Conservation (phyloP, 2,797 vertebrate species). For the Agapornis canus region DNA sequence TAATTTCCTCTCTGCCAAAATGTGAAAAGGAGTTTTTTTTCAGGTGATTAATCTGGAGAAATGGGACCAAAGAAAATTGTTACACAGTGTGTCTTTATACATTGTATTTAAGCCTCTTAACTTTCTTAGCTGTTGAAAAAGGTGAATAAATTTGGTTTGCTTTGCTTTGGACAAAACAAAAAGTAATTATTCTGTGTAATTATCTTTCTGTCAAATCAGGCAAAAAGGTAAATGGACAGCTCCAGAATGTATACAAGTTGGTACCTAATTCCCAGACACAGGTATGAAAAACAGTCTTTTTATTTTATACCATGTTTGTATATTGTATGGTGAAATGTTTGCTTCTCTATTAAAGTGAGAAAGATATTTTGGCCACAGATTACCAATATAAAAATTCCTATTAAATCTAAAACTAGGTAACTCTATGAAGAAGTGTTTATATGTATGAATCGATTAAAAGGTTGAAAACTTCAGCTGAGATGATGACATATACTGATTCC, state of each 20-base stretch:
- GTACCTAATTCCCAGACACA: constrained; percentile 72
- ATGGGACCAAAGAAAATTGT: background rate
- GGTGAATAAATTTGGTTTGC: background rate
- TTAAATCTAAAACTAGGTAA: background rate
- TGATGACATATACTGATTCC: background rate
- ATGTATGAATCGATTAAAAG: background rate
- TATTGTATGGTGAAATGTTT: background rate
- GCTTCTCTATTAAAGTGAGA: background rate
- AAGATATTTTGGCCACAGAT: background rate
- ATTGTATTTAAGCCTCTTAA: background rate
- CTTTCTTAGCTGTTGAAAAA: background rate
- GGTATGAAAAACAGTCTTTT: constrained; percentile 65
- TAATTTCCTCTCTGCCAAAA: background rate
- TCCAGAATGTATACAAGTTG: constrained; percentile 79
- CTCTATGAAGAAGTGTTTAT: background rate
- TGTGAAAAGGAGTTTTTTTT: background rate
- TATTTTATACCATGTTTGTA: background rate
- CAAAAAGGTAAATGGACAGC: constrained; percentile 80
- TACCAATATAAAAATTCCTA: background rate
- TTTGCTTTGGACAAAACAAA: background rate
- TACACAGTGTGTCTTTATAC: background rate
- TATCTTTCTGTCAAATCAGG: constrained; percentile 53
- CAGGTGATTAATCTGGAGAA: background rate
- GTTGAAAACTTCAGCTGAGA: background rate
- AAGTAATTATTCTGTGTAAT: background rate